Evolutionary conservation across 2,797 vertebrate genomes (phyloP).

Genomic region (Amazonetta brasiliensis): DNA sequence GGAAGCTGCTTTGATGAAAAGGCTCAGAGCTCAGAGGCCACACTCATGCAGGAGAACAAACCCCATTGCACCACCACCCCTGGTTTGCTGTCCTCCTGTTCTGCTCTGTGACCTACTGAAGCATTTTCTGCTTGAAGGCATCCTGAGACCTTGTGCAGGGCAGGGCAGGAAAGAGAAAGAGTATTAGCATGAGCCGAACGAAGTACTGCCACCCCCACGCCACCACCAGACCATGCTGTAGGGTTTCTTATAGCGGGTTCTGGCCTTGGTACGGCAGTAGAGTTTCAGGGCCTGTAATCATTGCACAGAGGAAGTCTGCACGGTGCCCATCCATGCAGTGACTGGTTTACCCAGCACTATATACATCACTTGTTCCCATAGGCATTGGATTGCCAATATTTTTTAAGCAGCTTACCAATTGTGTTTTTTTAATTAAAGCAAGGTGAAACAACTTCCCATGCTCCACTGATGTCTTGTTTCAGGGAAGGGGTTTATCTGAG

Average conservation of each 20-base stretch:
- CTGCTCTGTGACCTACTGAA: not conserved
- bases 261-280: not conserved
- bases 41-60: not conserved
- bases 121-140: not conserved
- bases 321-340: not conserved
- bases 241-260: not conserved
- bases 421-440: not conserved
- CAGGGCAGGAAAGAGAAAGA: not conserved
- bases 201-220: rapidly evolving
- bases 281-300: not conserved
- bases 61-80: not conserved
- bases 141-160: not conserved
- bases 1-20: not conserved
- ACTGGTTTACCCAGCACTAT: not conserved
- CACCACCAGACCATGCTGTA: not conserved
- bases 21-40: not conserved
- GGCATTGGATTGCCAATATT: not conserved
- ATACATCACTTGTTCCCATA: not conserved
- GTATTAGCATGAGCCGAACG: not conserved
- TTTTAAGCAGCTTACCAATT: not conserved
- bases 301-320: not conserved
- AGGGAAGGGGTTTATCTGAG: not conserved
- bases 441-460: not conserved
- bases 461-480: not conserved
- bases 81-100: rapidly evolving